Base-by-base conservation (phyloP, 2,888 invertebrate species). In the Cephus runcator region DNA sequence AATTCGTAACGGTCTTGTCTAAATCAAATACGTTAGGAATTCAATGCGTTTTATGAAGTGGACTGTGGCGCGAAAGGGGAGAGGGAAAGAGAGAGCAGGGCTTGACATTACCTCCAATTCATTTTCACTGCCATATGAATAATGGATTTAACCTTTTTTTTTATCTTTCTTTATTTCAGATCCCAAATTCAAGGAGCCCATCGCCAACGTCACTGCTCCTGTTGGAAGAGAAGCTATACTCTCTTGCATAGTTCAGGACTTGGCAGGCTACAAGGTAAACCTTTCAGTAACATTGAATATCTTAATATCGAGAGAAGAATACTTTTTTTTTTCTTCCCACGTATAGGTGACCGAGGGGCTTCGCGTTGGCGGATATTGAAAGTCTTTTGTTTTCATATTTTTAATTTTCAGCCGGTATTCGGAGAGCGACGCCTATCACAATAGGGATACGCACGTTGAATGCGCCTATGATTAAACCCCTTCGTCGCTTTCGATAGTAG, bases 171-270 rank as follows among this genome's bases (percentile, higher is more conserved):
- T 92, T 92, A 15, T 94, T 96, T 94, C 95, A 92, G 95, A 95
- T 92, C 97, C 97, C 12, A 95, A 95, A 86, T 97, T 97, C 92
- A 95, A 95, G 87, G 95, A 95, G 79, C 96, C 96, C 76, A 96
- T 97, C 87, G 92, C 94, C 84, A 97, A 97, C 92, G 95, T 96
- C 85, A 97, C 97, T 11, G 95, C 95, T 12, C 95, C 97, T 23
- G 95, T 97, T 77, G 97, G 97, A 73, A 93, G 97, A 80, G 97
- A 97, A 92, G 97, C 97, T 11, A 94, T 95, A 76, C 93, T 97
- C 76, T 94, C 95, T 75, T 97, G 97, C 90, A 93, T 95, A 76
- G 97, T 97, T 12, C 95, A 97, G 91, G 96, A 97, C 91, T 94
- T 97, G 79, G 95, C 95, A 79, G 93, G 94, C 31, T 97, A 95